Evolutionary conservation across 2,888 invertebrate species (phyloP).

Genomic region (Dynastes hyllus): DNA sequence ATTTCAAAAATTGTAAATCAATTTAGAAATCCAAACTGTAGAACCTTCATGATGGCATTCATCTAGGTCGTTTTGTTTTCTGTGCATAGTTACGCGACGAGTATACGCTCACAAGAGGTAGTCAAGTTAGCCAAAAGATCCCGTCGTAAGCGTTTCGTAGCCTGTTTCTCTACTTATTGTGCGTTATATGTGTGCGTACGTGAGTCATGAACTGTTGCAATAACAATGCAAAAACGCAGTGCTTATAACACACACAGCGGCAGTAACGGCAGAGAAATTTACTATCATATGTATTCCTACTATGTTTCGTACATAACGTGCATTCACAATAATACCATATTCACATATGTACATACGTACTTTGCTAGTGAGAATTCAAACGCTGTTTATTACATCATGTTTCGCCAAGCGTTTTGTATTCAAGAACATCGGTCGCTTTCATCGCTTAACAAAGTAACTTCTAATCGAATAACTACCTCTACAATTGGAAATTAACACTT

Average conservation of each 20-base stretch:
- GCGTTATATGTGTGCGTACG: neutral
- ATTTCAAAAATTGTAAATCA: no score
- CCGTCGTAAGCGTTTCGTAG: neutral
- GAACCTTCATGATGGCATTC: neutral
- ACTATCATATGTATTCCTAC: constrained; percentile 50
- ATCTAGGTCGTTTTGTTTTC: neutral
- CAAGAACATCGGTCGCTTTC: constrained; percentile 57
- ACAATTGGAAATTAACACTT: constrained; percentile 43
- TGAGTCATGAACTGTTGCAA: constrained; percentile 49
- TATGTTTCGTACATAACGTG: constrained; percentile 46
- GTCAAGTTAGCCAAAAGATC: neutral
- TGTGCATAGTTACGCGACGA: neutral
- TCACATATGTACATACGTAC: constrained; percentile 22
- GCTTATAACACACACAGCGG: constrained; percentile 16
- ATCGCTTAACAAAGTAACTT: constrained; percentile 58
- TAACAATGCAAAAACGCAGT: constrained; percentile 48
- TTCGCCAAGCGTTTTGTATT: constrained; percentile 52
- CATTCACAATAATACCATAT: constrained; percentile 48
- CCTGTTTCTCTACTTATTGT: constrained; percentile 13
- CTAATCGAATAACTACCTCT: constrained; percentile 53
- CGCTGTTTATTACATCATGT: constrained; percentile 54
- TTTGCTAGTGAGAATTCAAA: constrained; percentile 46
- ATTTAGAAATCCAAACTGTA: neutral
- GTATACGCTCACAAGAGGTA: neutral
- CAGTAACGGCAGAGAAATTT: constrained; percentile 47